Conservation (phyloP, 2,797 vertebrate species). For the Sandelia bainsii region DNA sequence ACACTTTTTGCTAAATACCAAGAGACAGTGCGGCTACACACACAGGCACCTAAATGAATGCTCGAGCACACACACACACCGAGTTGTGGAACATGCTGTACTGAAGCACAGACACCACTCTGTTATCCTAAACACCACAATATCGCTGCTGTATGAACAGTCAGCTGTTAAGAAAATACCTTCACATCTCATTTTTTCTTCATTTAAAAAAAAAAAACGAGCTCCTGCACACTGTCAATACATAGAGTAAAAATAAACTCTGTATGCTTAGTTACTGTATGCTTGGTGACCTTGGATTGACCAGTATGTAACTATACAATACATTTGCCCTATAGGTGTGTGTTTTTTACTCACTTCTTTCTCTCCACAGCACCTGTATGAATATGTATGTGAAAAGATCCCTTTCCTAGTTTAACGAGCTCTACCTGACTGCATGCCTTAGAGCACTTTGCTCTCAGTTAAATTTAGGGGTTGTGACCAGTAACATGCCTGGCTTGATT, state of each 20-base stretch:
- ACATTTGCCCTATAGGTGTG: neutral
- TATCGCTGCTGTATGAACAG: conserved; percentile 18
- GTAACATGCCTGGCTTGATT: neutral
- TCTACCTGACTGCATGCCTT: neutral
- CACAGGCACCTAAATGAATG: conserved; percentile 54
- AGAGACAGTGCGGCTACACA: conserved; percentile 61
- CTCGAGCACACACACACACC: conserved; percentile 45
- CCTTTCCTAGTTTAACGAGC: neutral
- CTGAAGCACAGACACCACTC: no score
- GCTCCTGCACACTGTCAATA: neutral
- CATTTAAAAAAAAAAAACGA: neutral
- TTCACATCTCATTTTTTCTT: conserved; percentile 6
- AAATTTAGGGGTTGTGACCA: neutral
- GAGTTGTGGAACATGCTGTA: conserved; percentile 67
- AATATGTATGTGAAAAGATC: neutral
- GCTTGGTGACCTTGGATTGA: neutral
- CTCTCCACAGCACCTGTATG: neutral
- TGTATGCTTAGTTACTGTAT: neutral
- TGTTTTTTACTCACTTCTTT: neutral
- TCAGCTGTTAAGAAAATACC: conserved; percentile 9
- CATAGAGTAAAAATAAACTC: neutral
- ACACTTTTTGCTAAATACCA: conserved; percentile 75
- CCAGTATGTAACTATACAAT: neutral
- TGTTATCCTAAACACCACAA: conserved; percentile 33
- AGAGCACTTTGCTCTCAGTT: conserved; percentile 16